Evolutionary conservation across 2,888 invertebrate species (phyloP).

Genomic region (Matsumyia berberina): DNA sequence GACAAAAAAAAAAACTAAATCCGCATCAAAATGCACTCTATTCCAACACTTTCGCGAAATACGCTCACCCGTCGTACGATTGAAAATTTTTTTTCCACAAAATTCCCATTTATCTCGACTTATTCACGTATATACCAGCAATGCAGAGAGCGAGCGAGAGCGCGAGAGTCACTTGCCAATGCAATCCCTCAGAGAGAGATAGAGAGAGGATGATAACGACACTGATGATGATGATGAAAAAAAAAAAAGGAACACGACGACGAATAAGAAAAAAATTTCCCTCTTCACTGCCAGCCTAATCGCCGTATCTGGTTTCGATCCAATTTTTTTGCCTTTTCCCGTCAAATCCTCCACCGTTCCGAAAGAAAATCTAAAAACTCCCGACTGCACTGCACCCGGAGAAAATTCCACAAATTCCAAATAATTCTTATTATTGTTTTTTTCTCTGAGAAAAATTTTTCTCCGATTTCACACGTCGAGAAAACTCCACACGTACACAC

Average conservation of each 20-base stretch:
- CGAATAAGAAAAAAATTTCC: conserved; percentile 62
- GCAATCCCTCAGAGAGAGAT: conserved; percentile 70
- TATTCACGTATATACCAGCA: conserved; percentile 38
- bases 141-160: conserved; percentile 74
- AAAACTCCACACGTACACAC: conserved; percentile 76
- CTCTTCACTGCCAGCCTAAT: conserved; percentile 50
- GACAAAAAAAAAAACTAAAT: background rate
- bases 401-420: conserved; percentile 45
- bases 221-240: conserved; percentile 47
- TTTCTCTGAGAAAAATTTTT: conserved; percentile 71
- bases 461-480: conserved; percentile 76
- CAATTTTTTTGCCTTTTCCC: conserved; percentile 53
- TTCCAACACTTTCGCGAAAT: conserved; percentile 47
- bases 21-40: conserved; percentile 21
- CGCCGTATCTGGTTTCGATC: conserved; percentile 60
- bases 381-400: conserved; percentile 17
- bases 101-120: conserved; percentile 68
- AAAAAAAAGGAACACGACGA: conserved; percentile 44
- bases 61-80: conserved; percentile 30
- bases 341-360: background rate
- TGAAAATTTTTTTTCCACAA: conserved; percentile 55
- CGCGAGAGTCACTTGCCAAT: conserved; percentile 63
- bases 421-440: conserved; percentile 67
- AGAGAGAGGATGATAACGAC: conserved; percentile 75
- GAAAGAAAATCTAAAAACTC: background rate